phyloP scores from a whole-genome alignment of 2,797 vertebrate species.

The Myotis pilosus region DNA sequence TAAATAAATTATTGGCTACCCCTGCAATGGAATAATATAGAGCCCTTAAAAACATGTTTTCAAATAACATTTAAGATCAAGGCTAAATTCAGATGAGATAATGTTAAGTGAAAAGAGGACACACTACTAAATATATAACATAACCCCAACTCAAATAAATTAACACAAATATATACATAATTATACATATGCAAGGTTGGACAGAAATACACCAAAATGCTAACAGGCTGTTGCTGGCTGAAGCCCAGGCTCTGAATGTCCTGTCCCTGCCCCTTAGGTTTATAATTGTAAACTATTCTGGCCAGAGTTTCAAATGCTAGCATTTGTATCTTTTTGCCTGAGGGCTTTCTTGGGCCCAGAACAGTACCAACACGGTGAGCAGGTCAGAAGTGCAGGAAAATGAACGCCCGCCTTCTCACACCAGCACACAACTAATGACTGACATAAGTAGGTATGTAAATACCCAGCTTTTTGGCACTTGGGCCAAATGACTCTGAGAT shows the following conservation, averaged over 20 bases:
- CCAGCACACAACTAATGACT: neutral
- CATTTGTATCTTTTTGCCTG: neutral
- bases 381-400: constrained; percentile 2
- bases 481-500: neutral
- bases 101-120: constrained; percentile 34
- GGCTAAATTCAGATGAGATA: constrained; percentile 8
- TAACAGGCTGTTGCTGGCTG: neutral
- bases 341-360: neutral
- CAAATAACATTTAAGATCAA: constrained; percentile 44
- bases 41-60: constrained; percentile 30
- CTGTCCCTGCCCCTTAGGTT: neutral
- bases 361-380: neutral
- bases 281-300: neutral
- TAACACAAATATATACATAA: neutral
- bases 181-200: neutral
- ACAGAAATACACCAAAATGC: neutral
- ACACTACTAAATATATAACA: neutral
- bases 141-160: neutral
- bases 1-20: neutral
- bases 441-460: neutral
- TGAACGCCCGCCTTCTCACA: neutral
- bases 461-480: neutral
- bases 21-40: neutral
- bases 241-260: neutral
- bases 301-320: neutral